Evolutionary conservation across 2,113 vertebrate species (phyloP).

Genomic region (Gila orcuttii): DNA sequence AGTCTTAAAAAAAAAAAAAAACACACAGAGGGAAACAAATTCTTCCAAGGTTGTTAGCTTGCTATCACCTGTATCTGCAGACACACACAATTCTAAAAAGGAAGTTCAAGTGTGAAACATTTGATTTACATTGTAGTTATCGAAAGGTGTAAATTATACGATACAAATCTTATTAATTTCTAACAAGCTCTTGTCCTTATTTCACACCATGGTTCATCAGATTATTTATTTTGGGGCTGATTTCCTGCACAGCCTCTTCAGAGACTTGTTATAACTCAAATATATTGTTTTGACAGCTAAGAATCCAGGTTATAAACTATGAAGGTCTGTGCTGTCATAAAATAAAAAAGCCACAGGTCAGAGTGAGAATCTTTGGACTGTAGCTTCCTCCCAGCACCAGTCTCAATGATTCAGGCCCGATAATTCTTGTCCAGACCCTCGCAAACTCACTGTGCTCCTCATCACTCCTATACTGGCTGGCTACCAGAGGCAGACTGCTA

Average conservation of each 20-base stretch:
- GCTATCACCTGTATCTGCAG: conserved; percentile 29
- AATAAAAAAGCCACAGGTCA: conserved; percentile 5
- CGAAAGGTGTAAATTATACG: conserved; percentile 33
- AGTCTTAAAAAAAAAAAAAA: neutral
- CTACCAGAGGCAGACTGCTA: neutral
- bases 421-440: neutral
- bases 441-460: neutral
- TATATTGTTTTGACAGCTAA: neutral
- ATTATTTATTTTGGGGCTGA: neutral
- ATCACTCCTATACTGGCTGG: neutral
- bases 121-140: conserved; percentile 3
- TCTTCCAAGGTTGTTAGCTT: conserved; percentile 24
- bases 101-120: conserved; percentile 7
- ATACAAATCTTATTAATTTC: conserved; percentile 18
- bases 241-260: conserved; percentile 18
- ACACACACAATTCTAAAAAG: conserved; percentile 29
- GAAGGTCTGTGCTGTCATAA: neutral
- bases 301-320: neutral
- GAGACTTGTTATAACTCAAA: neutral
- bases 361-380: neutral
- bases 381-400: neutral
- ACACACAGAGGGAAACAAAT: neutral
- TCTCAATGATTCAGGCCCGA: conserved; percentile 25
- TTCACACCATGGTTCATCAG: neutral
- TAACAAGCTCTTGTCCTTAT: conserved; percentile 8